phyloP scores from a whole-genome alignment of 1,140 invertebrate genomes.

The Protaetia brevitarsis region DNA sequence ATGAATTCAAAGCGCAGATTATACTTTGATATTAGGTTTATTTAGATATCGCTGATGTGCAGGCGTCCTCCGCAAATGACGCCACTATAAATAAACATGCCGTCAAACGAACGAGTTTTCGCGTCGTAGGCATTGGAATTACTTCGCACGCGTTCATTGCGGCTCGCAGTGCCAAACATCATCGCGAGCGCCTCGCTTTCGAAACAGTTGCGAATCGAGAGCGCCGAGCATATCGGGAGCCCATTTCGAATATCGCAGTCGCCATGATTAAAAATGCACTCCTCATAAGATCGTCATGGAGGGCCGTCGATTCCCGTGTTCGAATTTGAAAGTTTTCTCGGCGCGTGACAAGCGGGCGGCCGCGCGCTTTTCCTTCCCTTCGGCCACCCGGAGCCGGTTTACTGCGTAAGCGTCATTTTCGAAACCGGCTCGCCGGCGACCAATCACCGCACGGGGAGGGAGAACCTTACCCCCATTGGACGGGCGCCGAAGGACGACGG shows the following conservation, averaged over 20 bases:
- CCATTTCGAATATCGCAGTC: conserved; percentile 16
- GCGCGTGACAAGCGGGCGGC: not conserved
- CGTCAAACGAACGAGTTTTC: not conserved
- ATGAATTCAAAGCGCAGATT: no score
- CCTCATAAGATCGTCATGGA: conserved; percentile 10
- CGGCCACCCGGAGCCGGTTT: not conserved
- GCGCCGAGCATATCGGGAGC: conserved; percentile 1
- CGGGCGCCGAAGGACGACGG: conserved; percentile 39
- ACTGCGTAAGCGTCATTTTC: conserved; percentile 36
- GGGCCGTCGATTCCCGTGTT: conserved; percentile 15
- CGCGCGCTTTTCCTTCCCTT: conserved; percentile 6
- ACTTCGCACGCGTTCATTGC: not conserved
- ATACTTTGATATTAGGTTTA: no score
- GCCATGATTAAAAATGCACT: conserved; percentile 28
- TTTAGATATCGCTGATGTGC: no score
- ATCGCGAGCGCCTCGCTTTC: not conserved
- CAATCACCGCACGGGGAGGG: conserved; percentile 37
- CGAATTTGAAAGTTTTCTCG: conserved; percentile 21
- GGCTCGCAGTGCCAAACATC: not conserved
- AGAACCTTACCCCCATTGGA: conserved; percentile 34
- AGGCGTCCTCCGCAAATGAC: not conserved
- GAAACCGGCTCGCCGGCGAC: conserved; percentile 25
- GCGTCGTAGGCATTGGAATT: conserved; percentile 16
- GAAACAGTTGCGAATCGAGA: conserved; percentile 20
- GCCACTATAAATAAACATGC: not conserved